phyloP scores from a whole-genome alignment of 2,797 vertebrate genomes.

The Hydrophis major region DNA sequence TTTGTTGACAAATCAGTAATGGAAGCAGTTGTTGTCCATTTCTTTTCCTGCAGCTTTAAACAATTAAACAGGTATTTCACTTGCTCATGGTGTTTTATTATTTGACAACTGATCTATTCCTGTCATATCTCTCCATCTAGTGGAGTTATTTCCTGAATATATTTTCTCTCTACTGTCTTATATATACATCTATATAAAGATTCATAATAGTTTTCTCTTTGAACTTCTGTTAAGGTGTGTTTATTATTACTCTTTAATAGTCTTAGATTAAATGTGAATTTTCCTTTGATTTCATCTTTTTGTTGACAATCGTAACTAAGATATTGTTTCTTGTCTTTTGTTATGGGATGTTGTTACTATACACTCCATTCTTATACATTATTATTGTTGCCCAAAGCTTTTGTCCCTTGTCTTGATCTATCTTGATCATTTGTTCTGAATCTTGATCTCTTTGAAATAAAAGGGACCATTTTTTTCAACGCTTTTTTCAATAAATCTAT shows the following conservation, averaged over 20 bases:
- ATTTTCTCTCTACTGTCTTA: background rate
- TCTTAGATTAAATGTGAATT: background rate
- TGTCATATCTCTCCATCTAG: background rate
- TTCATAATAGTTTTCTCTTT: background rate
- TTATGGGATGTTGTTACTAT: background rate
- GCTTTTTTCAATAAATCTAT: background rate
- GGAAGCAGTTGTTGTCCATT: background rate
- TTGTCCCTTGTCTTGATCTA: background rate
- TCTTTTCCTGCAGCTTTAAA: background rate
- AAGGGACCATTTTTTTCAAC: background rate
- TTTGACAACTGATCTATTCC: background rate
- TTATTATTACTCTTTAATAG: background rate
- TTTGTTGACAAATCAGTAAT: background rate
- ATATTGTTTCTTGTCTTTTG: background rate
- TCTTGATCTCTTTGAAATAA: background rate
- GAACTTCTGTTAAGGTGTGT: background rate
- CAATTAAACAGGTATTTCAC: background rate
- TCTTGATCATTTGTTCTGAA: background rate
- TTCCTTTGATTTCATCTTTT: background rate
- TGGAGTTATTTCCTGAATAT: background rate
- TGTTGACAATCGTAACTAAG: background rate
- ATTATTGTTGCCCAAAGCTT: background rate
- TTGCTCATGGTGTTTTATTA: background rate
- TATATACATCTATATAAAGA: background rate
- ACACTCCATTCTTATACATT: background rate